These are phyloP conservation scores for Orcinus orca DNA, from an alignment of 2,113 vertebrate genomes.

Conservation along the genomic window DNA sequence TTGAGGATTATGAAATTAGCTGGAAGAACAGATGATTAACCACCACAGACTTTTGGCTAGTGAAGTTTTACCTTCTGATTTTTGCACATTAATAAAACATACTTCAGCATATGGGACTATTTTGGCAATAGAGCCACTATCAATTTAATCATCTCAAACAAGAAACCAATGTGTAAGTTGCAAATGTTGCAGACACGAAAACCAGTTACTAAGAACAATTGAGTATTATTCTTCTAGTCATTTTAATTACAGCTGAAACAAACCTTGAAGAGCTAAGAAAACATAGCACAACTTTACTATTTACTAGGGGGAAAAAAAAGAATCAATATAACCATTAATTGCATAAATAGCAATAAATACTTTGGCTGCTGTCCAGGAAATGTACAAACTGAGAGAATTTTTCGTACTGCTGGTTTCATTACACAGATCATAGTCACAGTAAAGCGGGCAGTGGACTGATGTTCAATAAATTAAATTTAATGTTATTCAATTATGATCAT, in stretches of 20 bases:
- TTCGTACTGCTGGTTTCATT: conserved; percentile 74
- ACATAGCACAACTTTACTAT: conserved; percentile 75
- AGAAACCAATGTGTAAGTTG: conserved; percentile 31
- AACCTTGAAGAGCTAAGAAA: conserved; percentile 78
- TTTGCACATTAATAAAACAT: conserved; percentile 75
- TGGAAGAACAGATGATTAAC: conserved; percentile 79
- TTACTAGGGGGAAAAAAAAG: conserved; percentile 76
- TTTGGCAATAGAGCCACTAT: conserved; percentile 72
- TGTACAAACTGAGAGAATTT: conserved; percentile 70
- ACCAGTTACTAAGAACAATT: conserved; percentile 64
- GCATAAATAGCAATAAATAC: conserved; percentile 80
- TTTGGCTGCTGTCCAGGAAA: conserved; percentile 67
- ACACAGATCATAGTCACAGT: conserved; percentile 57
- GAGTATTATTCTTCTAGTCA: conserved; percentile 75
- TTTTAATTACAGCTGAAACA: conserved; percentile 80
- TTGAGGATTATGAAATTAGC: conserved; percentile 76
- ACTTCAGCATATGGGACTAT: conserved; percentile 71
- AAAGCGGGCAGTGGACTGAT: conserved; percentile 66
- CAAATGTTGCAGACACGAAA: conserved; percentile 55
- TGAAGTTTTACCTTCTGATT: conserved; percentile 74
- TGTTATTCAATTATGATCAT: conserved; percentile 77
- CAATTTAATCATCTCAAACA: conserved; percentile 74
- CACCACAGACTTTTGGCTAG: conserved; percentile 73
- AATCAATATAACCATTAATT: conserved; percentile 84
- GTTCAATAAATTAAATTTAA: conserved; percentile 77